A percentile compares a stretch with the other conserved stretches of the same genome.
Conservation (phyloP, 2,888 invertebrate species). For the Agrochola lychnidis region DNA sequence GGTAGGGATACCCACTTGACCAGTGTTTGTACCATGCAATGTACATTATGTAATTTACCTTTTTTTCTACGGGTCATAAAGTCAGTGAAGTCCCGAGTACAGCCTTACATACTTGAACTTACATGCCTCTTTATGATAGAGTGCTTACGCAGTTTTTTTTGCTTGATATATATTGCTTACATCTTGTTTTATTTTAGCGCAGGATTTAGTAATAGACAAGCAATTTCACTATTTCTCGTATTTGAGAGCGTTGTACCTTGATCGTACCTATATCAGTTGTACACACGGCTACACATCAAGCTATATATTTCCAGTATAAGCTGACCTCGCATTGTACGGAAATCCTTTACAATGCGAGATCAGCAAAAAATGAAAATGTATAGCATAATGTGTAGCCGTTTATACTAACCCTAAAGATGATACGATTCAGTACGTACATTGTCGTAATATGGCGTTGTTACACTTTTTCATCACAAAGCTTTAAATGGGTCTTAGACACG, state of each 20-base stretch:
- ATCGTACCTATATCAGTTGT: background rate
- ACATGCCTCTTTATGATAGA: background rate
- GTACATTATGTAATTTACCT: constrained; percentile 10
- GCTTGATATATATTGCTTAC: background rate
- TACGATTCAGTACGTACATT: background rate
- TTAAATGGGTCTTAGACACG: background rate
- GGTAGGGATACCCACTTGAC: constrained; percentile 21
- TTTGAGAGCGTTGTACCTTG: no score
- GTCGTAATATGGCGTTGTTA: background rate
- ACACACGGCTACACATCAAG: no score
- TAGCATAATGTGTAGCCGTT: no score
- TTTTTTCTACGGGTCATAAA: constrained; percentile 3
- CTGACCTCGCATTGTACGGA: no score
- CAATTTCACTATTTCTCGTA: background rate
- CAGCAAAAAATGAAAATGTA: no score
- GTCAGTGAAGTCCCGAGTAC: constrained; percentile 29
- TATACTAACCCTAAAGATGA: background rate
- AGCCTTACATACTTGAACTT: constrained; percentile 16
- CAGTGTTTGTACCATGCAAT: constrained; percentile 1
- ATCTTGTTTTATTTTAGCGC: background rate
- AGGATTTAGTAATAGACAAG: background rate
- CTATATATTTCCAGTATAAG: no score
- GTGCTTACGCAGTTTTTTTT: constrained; percentile 10
- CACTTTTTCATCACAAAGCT: background rate
- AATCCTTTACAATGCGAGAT: no score